Conservation (phyloP, 2,797 vertebrate species). For the Emydoidea blandingii region DNA sequence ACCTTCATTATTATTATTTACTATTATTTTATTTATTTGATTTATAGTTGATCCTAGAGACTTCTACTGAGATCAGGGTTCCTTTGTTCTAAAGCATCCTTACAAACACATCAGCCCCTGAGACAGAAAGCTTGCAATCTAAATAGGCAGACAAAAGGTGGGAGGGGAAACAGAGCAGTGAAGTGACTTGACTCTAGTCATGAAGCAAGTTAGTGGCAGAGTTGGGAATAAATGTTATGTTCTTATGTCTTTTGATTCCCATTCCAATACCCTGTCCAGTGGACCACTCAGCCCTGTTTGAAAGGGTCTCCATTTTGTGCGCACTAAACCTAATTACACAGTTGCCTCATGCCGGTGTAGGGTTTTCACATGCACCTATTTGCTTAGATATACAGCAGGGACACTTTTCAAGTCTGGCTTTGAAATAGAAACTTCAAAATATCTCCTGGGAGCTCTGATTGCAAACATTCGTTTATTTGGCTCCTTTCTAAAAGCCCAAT, state of each 20-base stretch:
- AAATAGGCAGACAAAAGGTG: neutral
- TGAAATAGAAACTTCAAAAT: neutral
- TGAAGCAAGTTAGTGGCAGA: neutral
- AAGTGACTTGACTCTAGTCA: neutral
- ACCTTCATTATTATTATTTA: neutral
- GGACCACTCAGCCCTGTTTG: neutral
- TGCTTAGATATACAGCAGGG: neutral
- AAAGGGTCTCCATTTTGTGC: constrained; percentile 6
- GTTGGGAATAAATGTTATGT: neutral
- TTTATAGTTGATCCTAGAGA: neutral
- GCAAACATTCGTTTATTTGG: neutral
- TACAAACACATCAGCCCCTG: neutral
- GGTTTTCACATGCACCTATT: neutral
- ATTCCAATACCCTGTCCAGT: neutral
- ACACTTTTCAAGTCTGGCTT: neutral
- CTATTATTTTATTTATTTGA: neutral
- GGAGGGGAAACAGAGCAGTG: neutral
- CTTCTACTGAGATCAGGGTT: neutral
- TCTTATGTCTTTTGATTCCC: neutral
- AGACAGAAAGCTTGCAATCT: neutral
- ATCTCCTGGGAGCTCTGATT: neutral
- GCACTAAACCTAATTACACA: neutral
- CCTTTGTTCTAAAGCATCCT: neutral
- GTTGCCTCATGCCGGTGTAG: neutral
- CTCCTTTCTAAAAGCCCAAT: neutral